These are phyloP conservation scores for Cinara cedri DNA, from an alignment of 2,888 invertebrate species.

Conservation along the genomic window DNA sequence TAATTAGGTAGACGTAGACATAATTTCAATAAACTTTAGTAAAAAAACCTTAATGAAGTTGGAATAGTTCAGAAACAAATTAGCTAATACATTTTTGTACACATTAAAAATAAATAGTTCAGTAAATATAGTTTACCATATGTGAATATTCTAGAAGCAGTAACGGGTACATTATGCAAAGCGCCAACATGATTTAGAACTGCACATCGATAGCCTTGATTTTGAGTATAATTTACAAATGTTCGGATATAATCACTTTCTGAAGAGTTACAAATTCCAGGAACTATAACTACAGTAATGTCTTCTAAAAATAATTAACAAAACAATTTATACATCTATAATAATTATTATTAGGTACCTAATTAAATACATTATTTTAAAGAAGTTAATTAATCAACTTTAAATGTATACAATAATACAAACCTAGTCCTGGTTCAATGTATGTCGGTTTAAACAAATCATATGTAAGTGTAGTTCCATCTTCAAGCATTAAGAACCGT, in stretches of 20 bases:
- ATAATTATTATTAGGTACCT: background rate
- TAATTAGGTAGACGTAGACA: too few species aligned
- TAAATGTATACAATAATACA: background rate
- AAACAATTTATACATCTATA: background rate
- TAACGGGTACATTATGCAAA: conserved; percentile 81
- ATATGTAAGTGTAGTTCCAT: conserved; percentile 89
- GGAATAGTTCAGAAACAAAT: background rate
- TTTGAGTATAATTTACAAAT: conserved; percentile 89
- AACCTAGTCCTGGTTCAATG: conserved; percentile 37
- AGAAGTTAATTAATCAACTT: background rate
- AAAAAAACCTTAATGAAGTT: too few species aligned
- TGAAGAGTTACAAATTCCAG: conserved; percentile 92
- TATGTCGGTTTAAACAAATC: conserved; percentile 82
- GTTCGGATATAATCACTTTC: conserved; percentile 93
- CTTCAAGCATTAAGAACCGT: conserved; percentile 75
- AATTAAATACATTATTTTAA: background rate
- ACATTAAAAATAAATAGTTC: background rate
- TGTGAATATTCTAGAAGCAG: conserved; percentile 86
- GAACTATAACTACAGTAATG: conserved; percentile 84
- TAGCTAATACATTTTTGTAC: background rate
- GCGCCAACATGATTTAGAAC: conserved; percentile 95
- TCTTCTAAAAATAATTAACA: conserved; percentile 71
- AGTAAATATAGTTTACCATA: conserved; percentile 73
- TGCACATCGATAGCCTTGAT: conserved; percentile 88
- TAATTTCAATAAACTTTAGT: too few species aligned